A percentile compares a stretch with the other conserved stretches of the same genome.
Conservation (phyloP, 2,113 vertebrate species). For the Saiga tatarica region DNA sequence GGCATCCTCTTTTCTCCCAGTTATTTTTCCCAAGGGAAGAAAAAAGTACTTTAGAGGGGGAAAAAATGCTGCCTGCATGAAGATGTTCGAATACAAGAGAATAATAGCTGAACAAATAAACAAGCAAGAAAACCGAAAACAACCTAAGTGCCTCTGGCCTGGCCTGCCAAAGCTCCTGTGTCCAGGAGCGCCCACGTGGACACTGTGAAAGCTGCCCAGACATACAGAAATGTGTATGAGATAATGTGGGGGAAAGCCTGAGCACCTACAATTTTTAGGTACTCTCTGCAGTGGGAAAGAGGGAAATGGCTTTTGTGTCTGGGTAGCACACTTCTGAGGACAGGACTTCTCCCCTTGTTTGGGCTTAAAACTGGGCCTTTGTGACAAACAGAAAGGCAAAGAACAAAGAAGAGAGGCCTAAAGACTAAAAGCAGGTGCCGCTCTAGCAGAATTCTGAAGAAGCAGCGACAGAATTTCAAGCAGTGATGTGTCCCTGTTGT, state of each 20-base stretch:
- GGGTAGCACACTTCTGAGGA: fast-evolving
- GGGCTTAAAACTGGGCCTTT: neutral
- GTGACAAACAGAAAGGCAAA: fast-evolving
- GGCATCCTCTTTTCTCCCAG: neutral
- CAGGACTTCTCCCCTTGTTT: neutral
- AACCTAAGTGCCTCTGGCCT: fast-evolving
- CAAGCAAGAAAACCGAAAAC: too few relatives aligned
- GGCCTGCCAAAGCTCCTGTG: neutral
- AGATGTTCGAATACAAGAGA: neutral
- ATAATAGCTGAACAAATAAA: neutral
- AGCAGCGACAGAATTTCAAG: fast-evolving
- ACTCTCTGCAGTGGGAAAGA: neutral
- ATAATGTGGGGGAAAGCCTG: fast-evolving
- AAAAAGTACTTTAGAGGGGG: neutral
- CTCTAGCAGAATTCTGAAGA: fast-evolving
- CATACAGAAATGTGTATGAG: fast-evolving
- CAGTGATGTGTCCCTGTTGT: fast-evolving
- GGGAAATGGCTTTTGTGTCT: fast-evolving
- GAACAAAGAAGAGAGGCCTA: neutral
- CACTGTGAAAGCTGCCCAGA: fast-evolving
- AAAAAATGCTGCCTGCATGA: fast-evolving
- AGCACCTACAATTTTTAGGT: neutral
- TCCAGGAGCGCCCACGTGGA: fast-evolving
- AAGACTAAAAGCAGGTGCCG: fast-evolving
- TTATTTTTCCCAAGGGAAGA: neutral